phyloP scores from a whole-genome alignment of 2,113 vertebrate species.

The Hypomesus transpacificus region DNA sequence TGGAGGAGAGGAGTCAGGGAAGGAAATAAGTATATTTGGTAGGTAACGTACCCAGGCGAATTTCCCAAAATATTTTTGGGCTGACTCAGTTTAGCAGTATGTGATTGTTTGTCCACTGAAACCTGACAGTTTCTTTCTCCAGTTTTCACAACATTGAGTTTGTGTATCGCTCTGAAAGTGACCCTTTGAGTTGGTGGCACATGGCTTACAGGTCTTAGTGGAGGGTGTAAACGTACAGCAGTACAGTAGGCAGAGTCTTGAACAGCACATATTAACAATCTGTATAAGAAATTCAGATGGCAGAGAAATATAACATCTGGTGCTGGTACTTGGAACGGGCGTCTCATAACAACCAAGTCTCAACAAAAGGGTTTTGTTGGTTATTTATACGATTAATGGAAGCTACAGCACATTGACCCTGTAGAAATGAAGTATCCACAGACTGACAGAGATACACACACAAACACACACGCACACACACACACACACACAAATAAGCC shows the following conservation, averaged over 20 bases:
- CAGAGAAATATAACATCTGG: too few relatives aligned
- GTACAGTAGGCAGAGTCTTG: neutral
- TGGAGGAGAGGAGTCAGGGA: neutral
- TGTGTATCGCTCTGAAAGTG: slow-evolving; percentile 40
- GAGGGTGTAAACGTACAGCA: neutral
- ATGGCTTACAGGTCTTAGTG: slow-evolving; percentile 4
- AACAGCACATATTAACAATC: neutral
- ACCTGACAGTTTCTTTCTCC: slow-evolving; percentile 37
- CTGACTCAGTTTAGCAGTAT: slow-evolving; percentile 53
- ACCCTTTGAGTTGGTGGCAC: slow-evolving; percentile 25
- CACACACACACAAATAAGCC: slow-evolving; percentile 16
- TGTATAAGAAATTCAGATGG: neutral
- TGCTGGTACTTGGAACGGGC: too few relatives aligned
- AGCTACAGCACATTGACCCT: neutral
- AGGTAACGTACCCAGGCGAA: slow-evolving; percentile 22
- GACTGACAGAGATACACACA: slow-evolving; percentile 4
- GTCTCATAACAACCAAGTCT: too few relatives aligned
- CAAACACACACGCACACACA: slow-evolving; percentile 20
- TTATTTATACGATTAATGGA: neutral
- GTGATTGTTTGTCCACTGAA: slow-evolving; percentile 37
- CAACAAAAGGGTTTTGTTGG: too few relatives aligned
- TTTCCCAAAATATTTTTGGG: slow-evolving; percentile 39
- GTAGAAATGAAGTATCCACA: neutral
- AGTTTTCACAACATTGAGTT: too few relatives aligned
- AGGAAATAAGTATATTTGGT: neutral